Percentiles rank a stretch among this genome's conserved stretches.
Conservation (phyloP, 2,797 vertebrate species). For the Sebastes ruberrimus region DNA sequence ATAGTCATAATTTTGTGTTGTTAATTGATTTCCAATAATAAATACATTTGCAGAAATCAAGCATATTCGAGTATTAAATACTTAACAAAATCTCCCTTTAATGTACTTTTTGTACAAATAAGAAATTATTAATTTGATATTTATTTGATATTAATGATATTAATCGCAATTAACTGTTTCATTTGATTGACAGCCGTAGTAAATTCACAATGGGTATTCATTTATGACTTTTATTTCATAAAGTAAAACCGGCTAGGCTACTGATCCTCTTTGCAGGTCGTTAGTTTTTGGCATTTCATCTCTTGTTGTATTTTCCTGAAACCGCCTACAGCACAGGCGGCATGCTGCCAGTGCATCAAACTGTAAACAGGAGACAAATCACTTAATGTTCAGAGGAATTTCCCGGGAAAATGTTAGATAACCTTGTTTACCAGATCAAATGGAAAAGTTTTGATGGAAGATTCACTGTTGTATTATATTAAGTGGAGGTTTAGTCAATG, state of each 20-base stretch:
- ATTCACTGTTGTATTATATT: background rate
- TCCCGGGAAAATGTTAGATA: background rate
- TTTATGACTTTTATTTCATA: background rate
- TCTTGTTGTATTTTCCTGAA: accelerated
- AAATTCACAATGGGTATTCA: background rate
- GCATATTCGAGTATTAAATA: too few relatives aligned
- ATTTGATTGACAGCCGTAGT: background rate
- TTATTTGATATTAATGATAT: too few relatives aligned
- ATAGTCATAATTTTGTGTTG: too few relatives aligned
- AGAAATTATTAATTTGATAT: too few relatives aligned
- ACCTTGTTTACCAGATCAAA: background rate
- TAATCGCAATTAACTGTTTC: too few relatives aligned
- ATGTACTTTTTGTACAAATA: too few relatives aligned
- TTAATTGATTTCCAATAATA: too few relatives aligned
- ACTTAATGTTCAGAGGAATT: background rate
- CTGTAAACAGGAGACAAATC: background rate
- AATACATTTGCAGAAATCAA: too few relatives aligned
- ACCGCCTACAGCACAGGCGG: background rate
- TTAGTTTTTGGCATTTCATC: background rate
- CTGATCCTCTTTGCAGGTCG: background rate
- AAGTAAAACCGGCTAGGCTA: background rate
- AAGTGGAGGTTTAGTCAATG: background rate
- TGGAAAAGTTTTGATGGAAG: background rate
- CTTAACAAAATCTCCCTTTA: too few relatives aligned
- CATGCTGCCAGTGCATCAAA: background rate